Evolutionary conservation across 1,140 invertebrate species (phyloP).

Genomic region (Pteromalus puparum): DNA sequence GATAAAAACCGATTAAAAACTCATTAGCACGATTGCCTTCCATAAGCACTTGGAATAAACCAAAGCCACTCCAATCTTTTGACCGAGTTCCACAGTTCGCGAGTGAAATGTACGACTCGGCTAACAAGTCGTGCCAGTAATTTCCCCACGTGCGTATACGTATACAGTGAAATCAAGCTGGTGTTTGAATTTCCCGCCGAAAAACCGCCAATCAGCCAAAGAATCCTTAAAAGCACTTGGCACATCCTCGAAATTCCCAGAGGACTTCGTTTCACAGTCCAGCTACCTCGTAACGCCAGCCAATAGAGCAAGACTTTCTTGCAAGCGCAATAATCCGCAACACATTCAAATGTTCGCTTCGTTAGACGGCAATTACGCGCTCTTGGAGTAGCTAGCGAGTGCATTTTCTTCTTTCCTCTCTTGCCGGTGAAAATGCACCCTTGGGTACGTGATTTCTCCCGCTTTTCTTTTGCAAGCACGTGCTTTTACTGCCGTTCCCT

Average conservation of each 20-base stretch:
- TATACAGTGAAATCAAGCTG: too few relatives aligned
- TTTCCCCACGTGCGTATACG: too few relatives aligned
- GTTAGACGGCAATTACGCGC: conserved; percentile 26
- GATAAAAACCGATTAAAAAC: neutral
- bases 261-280: neutral
- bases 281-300: neutral
- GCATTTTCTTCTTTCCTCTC: neutral
- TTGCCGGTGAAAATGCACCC: too few relatives aligned
- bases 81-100: neutral
- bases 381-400: neutral
- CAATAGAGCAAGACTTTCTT: neutral
- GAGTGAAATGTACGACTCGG: too few relatives aligned
- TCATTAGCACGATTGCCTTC: conserved; percentile 10
- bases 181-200: neutral
- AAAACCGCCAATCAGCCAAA: neutral
- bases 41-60: neutral
- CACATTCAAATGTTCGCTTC: conserved; percentile 12
- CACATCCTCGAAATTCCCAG: neutral
- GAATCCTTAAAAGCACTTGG: neutral
- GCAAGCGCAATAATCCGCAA: neutral
- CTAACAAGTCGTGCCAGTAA: too few relatives aligned
- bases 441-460: neutral
- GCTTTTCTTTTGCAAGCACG: neutral
- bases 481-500: neutral
- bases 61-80: neutral